Evolutionary conservation across 1,140 invertebrate genomes (phyloP).

Genomic region (Aradophagus sp.): DNA sequence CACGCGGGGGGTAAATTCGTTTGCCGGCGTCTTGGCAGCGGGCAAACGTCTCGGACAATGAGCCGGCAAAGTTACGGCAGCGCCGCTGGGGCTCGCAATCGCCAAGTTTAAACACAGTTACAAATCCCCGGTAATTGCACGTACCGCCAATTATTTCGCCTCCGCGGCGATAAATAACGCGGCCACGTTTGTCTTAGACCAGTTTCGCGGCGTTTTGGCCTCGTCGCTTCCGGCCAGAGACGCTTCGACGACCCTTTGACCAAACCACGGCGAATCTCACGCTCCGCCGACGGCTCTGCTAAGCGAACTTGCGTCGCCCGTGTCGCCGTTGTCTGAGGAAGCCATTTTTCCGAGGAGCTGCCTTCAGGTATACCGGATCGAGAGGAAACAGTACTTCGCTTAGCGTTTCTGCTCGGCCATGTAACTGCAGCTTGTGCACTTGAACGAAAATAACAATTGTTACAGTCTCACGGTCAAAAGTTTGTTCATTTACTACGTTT

Average conservation of each 20-base stretch:
- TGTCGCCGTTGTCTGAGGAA: too few species aligned
- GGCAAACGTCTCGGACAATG: slow-evolving; percentile 9
- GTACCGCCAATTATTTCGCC: slow-evolving; percentile 53
- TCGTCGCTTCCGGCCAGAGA: slow-evolving; percentile 6
- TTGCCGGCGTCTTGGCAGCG: slow-evolving; percentile 13
- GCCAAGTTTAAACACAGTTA: slow-evolving; percentile 47
- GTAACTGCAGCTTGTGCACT: too few species aligned
- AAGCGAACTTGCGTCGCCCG: slow-evolving; percentile 7
- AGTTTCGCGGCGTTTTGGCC: slow-evolving; percentile 22
- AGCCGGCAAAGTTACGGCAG: slow-evolving; percentile 23
- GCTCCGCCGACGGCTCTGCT: slow-evolving; percentile 7
- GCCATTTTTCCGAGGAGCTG: too few species aligned
- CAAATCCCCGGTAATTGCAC: slow-evolving; percentile 49
- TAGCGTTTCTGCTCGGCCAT: too few species aligned
- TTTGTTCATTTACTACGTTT: too few species aligned
- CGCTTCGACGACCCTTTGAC: slow-evolving; percentile 40
- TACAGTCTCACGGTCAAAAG: too few species aligned
- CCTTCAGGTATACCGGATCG: too few species aligned
- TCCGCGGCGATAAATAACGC: slow-evolving; percentile 46
- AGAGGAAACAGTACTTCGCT: too few species aligned
- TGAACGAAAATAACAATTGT: too few species aligned
- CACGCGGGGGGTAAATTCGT: slow-evolving; percentile 23
- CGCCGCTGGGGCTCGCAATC: slow-evolving; percentile 19
- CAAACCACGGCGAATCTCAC: slow-evolving; percentile 8
- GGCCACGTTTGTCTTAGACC: slow-evolving; percentile 19